A percentile compares a stretch with the other conserved stretches of the same genome.
These are phyloP conservation scores for Mirza zaza DNA, from an alignment of 2,113 vertebrate genomes.

Conservation along the genomic window DNA sequence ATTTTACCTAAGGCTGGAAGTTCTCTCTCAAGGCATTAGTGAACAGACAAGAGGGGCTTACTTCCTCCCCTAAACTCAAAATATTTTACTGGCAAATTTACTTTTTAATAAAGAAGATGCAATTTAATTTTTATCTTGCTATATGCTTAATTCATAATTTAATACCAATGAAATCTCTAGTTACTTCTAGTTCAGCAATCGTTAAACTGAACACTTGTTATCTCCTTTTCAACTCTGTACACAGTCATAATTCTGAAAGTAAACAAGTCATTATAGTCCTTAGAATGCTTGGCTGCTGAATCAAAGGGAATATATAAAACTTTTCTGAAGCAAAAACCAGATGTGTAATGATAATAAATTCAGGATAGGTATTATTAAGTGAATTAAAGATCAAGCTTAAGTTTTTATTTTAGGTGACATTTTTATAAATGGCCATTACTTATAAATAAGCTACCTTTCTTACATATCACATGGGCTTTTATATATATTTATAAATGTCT, in stretches of 20 bases:
- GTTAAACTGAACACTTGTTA: neutral
- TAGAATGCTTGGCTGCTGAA: neutral
- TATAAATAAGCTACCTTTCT: neutral
- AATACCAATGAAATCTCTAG: neutral
- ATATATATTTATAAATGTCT: neutral
- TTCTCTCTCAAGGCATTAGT: neutral
- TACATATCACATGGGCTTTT: neutral
- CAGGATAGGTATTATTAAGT: neutral
- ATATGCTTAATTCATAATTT: neutral
- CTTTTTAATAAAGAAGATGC: neutral
- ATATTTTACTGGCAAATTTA: neutral
- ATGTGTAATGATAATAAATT: neutral
- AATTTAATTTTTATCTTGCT: neutral
- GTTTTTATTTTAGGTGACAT: neutral
- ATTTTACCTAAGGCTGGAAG: neutral
- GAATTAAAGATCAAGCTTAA: neutral
- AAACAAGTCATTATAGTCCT: neutral
- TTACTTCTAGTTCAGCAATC: neutral
- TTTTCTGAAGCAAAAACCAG: neutral
- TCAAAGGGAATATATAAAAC: neutral
- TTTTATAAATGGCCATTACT: neutral
- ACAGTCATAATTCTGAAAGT: neutral
- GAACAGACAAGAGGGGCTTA: neutral
- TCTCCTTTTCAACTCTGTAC: neutral
- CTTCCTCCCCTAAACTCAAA: neutral